A percentile compares a stretch with the other conserved stretches of the same genome.
These are phyloP conservation scores for Marisa cornuarietis DNA, from an alignment of 1,140 invertebrate species.

Conservation along the genomic window DNA sequence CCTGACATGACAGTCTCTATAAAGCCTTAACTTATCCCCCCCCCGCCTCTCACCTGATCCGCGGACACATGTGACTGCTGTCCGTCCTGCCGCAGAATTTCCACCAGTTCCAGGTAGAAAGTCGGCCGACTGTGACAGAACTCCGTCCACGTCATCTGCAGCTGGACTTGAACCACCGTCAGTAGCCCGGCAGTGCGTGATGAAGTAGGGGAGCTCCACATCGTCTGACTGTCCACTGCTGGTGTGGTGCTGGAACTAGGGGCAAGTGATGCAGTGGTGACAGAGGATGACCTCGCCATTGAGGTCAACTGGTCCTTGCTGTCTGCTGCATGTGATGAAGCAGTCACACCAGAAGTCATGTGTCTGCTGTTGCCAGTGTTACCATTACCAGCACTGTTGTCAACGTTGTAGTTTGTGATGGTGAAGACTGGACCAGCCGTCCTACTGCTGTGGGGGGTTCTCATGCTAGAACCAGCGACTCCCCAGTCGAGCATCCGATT, in stretches of 20 bases:
- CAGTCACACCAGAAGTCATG: too few species aligned
- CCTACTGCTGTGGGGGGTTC: background rate
- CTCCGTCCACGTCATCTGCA: conserved; percentile 51
- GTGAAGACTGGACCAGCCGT: too few species aligned
- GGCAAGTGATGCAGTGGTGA: background rate
- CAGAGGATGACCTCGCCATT: too few species aligned
- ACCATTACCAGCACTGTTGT: too few species aligned
- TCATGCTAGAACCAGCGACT: background rate
- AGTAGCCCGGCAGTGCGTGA: conserved; percentile 4
- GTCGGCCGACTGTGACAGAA: conserved; percentile 42
- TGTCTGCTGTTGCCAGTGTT: too few species aligned
- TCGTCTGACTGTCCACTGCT: background rate
- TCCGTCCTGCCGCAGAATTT: conserved; percentile 31
- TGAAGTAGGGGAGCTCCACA: background rate
- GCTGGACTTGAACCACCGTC: conserved; percentile 38
- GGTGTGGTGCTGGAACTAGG: background rate
- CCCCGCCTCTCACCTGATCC: conserved; percentile 22
- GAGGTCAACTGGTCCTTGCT: too few species aligned
- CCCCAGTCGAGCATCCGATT: background rate
- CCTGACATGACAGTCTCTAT: too few species aligned
- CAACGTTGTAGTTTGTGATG: too few species aligned
- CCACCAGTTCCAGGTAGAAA: conserved; percentile 46
- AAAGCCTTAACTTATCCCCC: too few species aligned
- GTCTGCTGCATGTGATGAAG: too few species aligned
- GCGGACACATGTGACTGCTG: conserved; percentile 15